Evolutionary conservation across 30 jellyfish, hydroid and myxozoan species (phyloP).

Genomic region (Pelagia noctiluca): DNA sequence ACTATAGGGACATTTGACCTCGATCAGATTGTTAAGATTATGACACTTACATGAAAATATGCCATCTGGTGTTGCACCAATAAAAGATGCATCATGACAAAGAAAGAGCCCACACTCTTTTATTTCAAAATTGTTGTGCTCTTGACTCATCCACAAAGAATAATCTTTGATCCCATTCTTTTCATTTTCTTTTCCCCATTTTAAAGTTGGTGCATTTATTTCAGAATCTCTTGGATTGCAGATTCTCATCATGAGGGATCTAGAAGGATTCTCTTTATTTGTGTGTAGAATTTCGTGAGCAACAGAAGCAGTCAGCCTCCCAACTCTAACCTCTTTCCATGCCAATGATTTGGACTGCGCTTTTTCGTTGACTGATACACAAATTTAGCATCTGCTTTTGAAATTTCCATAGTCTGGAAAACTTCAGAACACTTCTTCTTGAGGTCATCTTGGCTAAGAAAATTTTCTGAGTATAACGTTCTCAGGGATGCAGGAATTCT

Average conservation of each 20-base stretch:
- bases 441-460: not conserved
- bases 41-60: conserved; percentile 19
- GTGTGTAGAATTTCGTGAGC: not conserved
- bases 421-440: not conserved
- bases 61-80: conserved; percentile 30
- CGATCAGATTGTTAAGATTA: too few relatives aligned
- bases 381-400: not conserved
- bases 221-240: not conserved
- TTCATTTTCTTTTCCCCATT: too few relatives aligned
- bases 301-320: not conserved
- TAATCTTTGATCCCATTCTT: too few relatives aligned
- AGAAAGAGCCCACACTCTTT: conserved; percentile 57
- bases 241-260: not conserved
- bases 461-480: not conserved
- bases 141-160: too few relatives aligned
- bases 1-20: too few relatives aligned
- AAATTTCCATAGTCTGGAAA: not conserved
- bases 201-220: not conserved
- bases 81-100: conserved; percentile 35
- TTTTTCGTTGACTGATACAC: not conserved
- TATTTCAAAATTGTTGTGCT: conserved; percentile 12
- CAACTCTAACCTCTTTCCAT: not conserved
- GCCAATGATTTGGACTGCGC: not conserved
- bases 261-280: conserved; percentile 1
- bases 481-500: not conserved